Conservation (phyloP, 2,888 invertebrate species). For the Scaeva pyrastri region DNA sequence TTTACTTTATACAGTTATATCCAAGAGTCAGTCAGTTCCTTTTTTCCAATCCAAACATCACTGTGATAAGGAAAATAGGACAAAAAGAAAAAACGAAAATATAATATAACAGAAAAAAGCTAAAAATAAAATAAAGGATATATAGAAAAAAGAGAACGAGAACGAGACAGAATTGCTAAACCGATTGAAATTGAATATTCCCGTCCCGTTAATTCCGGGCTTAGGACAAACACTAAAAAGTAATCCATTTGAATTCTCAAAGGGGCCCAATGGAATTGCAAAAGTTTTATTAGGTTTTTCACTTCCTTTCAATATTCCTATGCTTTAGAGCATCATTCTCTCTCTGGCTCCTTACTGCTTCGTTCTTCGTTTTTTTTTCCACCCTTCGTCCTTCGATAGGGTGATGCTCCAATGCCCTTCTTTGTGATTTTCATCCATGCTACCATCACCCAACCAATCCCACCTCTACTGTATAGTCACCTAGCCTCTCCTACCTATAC, state of each 20-base stretch:
- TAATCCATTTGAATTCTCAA: conserved; percentile 75
- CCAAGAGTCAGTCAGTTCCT: conserved; percentile 17
- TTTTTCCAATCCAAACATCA: conserved; percentile 65
- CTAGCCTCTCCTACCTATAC: background rate
- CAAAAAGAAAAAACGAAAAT: background rate
- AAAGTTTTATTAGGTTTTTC: conserved; percentile 76
- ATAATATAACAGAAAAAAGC: background rate
- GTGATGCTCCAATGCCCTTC: conserved; percentile 21
- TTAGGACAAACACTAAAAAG: conserved; percentile 76
- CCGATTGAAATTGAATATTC: conserved; percentile 75
- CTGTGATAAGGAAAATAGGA: conserved; percentile 10
- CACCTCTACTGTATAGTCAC: background rate
- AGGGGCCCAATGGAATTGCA: conserved; percentile 69
- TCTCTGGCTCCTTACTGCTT: too few relatives aligned
- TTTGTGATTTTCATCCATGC: conserved; percentile 20
- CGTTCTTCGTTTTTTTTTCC: too few relatives aligned
- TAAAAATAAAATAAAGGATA: conserved; percentile 12
- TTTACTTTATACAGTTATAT: conserved; percentile 8
- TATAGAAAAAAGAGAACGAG: conserved; percentile 15
- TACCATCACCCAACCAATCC: background rate
- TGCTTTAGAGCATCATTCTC: conserved; percentile 35
- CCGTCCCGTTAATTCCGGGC: conserved; percentile 74
- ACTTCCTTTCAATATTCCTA: conserved; percentile 65
- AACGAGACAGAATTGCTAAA: conserved; percentile 51
- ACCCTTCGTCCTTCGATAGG: conserved; percentile 17